These are phyloP conservation scores for Dichetophora obliterata DNA, from an alignment of 2,888 invertebrate genomes.

Conservation along the genomic window DNA sequence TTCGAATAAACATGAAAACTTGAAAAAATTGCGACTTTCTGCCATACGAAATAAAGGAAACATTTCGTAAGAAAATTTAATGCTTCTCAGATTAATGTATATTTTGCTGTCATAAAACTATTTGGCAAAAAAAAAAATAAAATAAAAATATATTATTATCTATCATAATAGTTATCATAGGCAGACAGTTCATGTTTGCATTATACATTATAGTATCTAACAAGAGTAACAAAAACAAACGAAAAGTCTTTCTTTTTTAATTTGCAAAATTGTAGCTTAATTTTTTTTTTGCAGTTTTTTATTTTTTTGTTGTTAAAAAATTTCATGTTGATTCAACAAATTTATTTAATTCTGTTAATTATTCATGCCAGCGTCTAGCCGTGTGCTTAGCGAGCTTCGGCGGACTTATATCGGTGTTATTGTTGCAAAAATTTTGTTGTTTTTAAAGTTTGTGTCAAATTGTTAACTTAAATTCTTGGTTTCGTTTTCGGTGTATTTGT, in stretches of 20 bases:
- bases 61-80: neutral
- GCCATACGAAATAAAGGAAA: neutral
- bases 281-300: neutral
- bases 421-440: neutral
- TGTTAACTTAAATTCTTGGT: neutral
- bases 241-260: neutral
- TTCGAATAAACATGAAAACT: neutral
- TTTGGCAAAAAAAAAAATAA: neutral
- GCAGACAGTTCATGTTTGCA: no score
- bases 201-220: no score
- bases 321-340: constrained; percentile 15
- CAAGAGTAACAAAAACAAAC: neutral
- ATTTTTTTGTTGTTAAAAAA: neutral
- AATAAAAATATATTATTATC: no score
- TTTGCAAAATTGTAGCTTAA: neutral
- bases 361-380: constrained; percentile 9
- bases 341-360: constrained; percentile 15
- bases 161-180: no score
- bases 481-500: neutral
- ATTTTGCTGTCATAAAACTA: neutral
- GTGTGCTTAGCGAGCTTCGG: neutral
- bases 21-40: neutral
- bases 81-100: no score
- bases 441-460: neutral
- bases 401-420: neutral